Conservation (phyloP, 1,140 invertebrate species). For the Psilanteris sp. region DNA sequence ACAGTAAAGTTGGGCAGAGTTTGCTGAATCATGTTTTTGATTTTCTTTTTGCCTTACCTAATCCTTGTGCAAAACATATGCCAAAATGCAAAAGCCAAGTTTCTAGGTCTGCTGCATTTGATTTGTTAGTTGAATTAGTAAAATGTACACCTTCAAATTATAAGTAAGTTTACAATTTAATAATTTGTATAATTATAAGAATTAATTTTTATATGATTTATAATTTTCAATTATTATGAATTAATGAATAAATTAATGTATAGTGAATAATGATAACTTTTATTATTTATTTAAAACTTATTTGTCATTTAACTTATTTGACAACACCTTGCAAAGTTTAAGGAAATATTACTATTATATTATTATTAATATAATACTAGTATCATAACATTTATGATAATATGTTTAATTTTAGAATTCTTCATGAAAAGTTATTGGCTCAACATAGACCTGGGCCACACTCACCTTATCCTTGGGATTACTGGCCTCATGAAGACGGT, state of each 20-base stretch:
- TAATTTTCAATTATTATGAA: too few relatives aligned
- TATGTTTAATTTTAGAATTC: constrained; percentile 89
- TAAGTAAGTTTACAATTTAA: too few relatives aligned
- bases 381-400: too few relatives aligned
- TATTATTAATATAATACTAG: too few relatives aligned
- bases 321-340: too few relatives aligned
- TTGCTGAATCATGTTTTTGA: constrained; percentile 89
- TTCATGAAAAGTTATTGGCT: constrained; percentile 89
- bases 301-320: too few relatives aligned
- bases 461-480: constrained; percentile 95
- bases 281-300: too few relatives aligned
- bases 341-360: too few relatives aligned
- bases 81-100: constrained; percentile 96
- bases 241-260: too few relatives aligned
- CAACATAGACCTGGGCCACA: constrained; percentile 93
- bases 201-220: too few relatives aligned
- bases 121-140: constrained; percentile 92
- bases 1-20: constrained; percentile 87
- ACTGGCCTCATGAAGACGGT: constrained; percentile 97
- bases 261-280: too few relatives aligned
- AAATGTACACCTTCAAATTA: constrained; percentile 91
- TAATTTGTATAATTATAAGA: too few relatives aligned
- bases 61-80: constrained; percentile 89
- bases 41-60: constrained; percentile 93
- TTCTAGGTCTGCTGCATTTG: constrained; percentile 92